Evolutionary conservation across 2,888 invertebrate genomes (phyloP).

Genomic region (Ectobius pallidus): DNA sequence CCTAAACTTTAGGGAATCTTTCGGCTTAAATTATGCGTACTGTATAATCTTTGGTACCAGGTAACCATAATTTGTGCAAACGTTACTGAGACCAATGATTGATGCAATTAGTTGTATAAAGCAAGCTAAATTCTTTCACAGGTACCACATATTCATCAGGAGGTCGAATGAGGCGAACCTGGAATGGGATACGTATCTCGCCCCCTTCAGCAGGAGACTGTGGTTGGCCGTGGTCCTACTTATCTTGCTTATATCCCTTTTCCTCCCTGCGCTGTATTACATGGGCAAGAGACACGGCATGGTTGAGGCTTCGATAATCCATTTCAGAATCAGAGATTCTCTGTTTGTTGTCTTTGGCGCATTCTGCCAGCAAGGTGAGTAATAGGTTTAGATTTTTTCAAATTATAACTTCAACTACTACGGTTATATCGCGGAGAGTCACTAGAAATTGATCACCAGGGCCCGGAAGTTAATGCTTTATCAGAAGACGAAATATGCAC

Average conservation of each 20-base stretch:
- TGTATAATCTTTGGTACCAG: not conserved
- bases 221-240: not conserved
- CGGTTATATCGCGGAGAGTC: too few relatives aligned
- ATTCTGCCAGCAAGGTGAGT: conserved; percentile 16
- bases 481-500: too few relatives aligned
- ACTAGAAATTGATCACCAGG: too few relatives aligned
- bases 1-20: too few relatives aligned
- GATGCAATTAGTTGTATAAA: not conserved
- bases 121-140: not conserved
- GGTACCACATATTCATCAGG: not conserved
- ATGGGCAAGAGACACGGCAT: not conserved
- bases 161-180: not conserved
- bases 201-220: not conserved
- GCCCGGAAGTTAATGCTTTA: too few relatives aligned
- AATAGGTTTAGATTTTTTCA: too few relatives aligned
- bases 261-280: not conserved
- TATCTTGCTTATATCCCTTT: not conserved
- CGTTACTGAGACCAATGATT: not conserved
- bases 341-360: not conserved
- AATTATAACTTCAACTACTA: too few relatives aligned
- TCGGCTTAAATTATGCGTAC: not conserved
- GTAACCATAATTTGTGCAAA: not conserved
- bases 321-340: not conserved
- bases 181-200: not conserved
- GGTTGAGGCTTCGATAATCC: not conserved